Base-by-base conservation (phyloP, 2,113 vertebrate genomes). In the Promerops cafer region DNA sequence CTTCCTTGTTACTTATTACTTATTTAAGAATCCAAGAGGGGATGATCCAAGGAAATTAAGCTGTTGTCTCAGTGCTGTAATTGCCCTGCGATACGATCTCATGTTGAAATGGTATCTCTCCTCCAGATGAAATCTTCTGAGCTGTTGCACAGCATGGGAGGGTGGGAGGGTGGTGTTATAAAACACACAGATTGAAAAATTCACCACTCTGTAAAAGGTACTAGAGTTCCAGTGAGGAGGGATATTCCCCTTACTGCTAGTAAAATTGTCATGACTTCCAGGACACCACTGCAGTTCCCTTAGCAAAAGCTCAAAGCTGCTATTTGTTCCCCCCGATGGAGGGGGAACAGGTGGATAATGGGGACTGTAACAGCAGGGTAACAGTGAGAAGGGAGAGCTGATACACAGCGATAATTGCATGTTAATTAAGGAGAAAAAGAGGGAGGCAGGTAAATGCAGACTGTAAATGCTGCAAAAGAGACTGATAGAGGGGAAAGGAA, bases 41-140 rank as follows among this genome's bases (percentile, higher is more conserved):
- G 53, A 42, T 66, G 78, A 84, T 87, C 70, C 65, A 31, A 31
- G 83, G 82, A 95, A 93, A 86, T 92, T 23, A 88, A 60, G 17
- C 64, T 80, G 13, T 85, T 93, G 59, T 88, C 78, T 91, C 87
- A n/a, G 54, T 64, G 42, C 71, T 90, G 78, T 93, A 90, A 83
- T 77, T 94, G 82, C 57, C 66, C 39, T 49, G 56, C 0, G 37
- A 91, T 91, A 91, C 0, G 1, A 95, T 95, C 92, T 86, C n/a
- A 22, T 40, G 71, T 80, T 96, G 88, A 95, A 96, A 95, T 39
- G 39, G 47, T 80, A 75, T 83, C 79, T 77, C 83, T 66, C 63
- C 42, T 79, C 35, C 39, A 47, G n/a, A 47, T 74, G 35, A 94
- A 91, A 50, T 68, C 50, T 83, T 28, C 45, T 70, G 85, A 93